Evolutionary conservation across 1,140 invertebrate species (phyloP).

Genomic region (Choristoneura fumiferana): DNA sequence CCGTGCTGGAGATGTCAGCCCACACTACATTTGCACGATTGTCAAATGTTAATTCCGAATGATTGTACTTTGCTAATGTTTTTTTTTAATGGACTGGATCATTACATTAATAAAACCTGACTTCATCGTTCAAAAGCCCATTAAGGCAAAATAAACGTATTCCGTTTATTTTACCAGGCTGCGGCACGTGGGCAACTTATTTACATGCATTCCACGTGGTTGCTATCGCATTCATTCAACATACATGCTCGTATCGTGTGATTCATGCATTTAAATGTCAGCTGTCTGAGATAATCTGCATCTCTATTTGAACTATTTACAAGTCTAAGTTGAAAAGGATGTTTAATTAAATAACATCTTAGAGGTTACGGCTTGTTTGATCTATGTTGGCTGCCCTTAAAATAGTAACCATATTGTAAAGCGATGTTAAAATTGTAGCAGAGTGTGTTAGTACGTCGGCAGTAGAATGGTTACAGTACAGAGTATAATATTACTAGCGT

Average conservation of each 20-base stretch:
- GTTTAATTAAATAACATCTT: neutral
- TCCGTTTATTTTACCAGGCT: neutral
- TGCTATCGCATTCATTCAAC: neutral
- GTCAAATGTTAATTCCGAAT: conserved; percentile 38
- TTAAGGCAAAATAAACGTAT: too few relatives aligned
- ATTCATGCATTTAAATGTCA: conserved; percentile 8
- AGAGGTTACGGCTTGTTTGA: neutral
- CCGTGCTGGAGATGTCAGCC: conserved; percentile 39
- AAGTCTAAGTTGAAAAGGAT: neutral
- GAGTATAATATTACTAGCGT: too few relatives aligned
- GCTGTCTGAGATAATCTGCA: neutral
- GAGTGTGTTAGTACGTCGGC: too few relatives aligned
- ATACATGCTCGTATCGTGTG: neutral
- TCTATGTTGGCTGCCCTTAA: too few relatives aligned
- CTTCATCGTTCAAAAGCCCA: neutral
- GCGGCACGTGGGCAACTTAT: conserved; percentile 5
- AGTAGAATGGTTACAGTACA: too few relatives aligned
- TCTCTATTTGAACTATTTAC: neutral
- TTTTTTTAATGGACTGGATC: neutral
- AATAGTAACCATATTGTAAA: too few relatives aligned
- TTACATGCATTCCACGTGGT: conserved; percentile 11
- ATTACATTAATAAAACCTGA: neutral
- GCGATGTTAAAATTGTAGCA: too few relatives aligned
- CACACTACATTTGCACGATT: conserved; percentile 63
- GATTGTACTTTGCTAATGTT: conserved; percentile 28